These are phyloP conservation scores for Astropecten irregularis DNA, from an alignment of 53 echinoderm and acorn worm genomes.

Conservation along the genomic window DNA sequence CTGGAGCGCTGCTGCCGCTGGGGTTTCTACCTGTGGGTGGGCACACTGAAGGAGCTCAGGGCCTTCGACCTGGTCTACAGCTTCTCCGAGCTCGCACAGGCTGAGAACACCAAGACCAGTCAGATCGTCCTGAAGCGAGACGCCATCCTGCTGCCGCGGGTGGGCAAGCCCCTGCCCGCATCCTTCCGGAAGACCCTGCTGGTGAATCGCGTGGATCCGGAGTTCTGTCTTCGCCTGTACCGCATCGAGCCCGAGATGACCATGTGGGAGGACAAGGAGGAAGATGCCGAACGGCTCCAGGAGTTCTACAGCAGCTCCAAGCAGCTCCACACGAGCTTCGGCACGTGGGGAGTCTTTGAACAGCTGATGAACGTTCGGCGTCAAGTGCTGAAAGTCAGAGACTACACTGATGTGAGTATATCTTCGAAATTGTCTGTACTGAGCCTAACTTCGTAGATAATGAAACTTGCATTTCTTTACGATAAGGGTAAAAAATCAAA, in stretches of 20 bases:
- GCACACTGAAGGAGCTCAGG: slow-evolving; percentile 84
- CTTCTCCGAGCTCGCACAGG: slow-evolving; percentile 64
- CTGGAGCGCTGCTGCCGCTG: slow-evolving; percentile 80
- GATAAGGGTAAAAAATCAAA: neutral
- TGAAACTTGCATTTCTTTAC: neutral
- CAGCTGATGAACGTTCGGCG: slow-evolving; percentile 84
- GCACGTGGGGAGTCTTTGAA: slow-evolving; percentile 86
- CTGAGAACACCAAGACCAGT: slow-evolving; percentile 74
- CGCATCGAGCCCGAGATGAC: slow-evolving; percentile 95
- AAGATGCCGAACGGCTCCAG: slow-evolving; percentile 70
- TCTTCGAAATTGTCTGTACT: neutral
- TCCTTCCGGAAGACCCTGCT: slow-evolving; percentile 78
- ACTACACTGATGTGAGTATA: slow-evolving; percentile 83
- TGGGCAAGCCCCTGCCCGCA: slow-evolving; percentile 87
- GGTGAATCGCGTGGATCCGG: slow-evolving; percentile 81
- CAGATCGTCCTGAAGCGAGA: slow-evolving; percentile 81
- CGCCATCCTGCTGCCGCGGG: slow-evolving; percentile 79
- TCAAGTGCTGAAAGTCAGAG: slow-evolving; percentile 91
- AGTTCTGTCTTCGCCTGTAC: slow-evolving; percentile 85
- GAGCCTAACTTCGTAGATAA: neutral
- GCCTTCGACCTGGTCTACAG: slow-evolving; percentile 79
- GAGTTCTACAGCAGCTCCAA: slow-evolving; percentile 80
- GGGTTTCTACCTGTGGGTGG: slow-evolving; percentile 93
- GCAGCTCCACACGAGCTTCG: slow-evolving; percentile 75
- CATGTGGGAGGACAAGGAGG: slow-evolving; percentile 92